Conservation (phyloP, 2,113 vertebrate species). For the Leuciscus idus region DNA sequence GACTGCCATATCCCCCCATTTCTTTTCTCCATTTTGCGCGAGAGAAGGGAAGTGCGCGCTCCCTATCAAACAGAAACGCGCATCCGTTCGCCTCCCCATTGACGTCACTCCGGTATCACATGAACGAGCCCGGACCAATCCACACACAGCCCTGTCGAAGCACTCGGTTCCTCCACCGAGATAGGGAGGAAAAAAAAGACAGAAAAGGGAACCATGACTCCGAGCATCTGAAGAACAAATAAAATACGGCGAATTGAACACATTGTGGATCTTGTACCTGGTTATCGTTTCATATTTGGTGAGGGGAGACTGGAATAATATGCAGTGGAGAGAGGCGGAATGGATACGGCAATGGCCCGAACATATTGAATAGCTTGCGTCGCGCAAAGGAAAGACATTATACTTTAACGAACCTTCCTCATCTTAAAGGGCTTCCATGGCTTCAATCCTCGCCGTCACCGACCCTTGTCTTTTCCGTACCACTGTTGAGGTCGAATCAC, state of each 20-base stretch:
- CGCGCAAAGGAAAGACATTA: constrained; percentile 65
- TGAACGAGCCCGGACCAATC: constrained; percentile 77
- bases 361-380: constrained; percentile 72
- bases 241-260: constrained; percentile 53
- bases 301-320: constrained; percentile 61
- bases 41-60: constrained; percentile 40
- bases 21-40: constrained; percentile 55
- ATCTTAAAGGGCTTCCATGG: constrained; percentile 52
- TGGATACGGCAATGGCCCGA: constrained; percentile 76
- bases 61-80: constrained; percentile 68
- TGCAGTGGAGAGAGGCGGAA: constrained; percentile 58
- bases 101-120: constrained; percentile 81
- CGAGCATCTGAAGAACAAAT: constrained; percentile 60
- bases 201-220: constrained; percentile 69
- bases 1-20: constrained; percentile 45
- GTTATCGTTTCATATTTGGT: not conserved
- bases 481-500: constrained; percentile 62
- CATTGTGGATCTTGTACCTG: constrained; percentile 51
- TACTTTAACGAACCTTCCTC: constrained; percentile 44
- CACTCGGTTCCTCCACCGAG: constrained; percentile 70
- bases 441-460: constrained; percentile 45
- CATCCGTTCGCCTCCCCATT: constrained; percentile 84
- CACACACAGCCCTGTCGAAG: constrained; percentile 64
- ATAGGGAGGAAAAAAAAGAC: constrained; percentile 64
- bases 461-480: constrained; percentile 47